These are phyloP conservation scores for Zootoca vivipara DNA, from an alignment of 2,113 vertebrate species.

Conservation along the genomic window DNA sequence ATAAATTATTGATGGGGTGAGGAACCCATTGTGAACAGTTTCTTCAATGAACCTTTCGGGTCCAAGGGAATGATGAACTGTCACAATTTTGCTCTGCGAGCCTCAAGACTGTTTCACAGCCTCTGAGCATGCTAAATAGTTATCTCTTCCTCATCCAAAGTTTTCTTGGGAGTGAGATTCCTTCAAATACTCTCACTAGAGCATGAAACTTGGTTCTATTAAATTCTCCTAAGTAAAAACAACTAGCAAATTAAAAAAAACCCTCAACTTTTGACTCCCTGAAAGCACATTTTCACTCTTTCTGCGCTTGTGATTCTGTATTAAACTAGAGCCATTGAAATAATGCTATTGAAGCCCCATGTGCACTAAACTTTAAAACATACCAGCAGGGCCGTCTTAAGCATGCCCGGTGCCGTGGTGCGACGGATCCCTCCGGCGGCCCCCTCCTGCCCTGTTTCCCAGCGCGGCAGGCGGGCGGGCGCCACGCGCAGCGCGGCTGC, in stretches of 20 bases:
- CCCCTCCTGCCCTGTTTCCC: too few relatives aligned
- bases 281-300: background rate
- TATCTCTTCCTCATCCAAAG: background rate
- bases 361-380: too few relatives aligned
- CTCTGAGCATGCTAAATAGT: background rate
- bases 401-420: too few relatives aligned
- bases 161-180: background rate
- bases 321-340: background rate
- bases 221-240: background rate
- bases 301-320: background rate
- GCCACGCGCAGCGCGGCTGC: too few relatives aligned
- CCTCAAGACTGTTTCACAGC: slow-evolving; percentile 4
- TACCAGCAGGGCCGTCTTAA: too few relatives aligned
- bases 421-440: too few relatives aligned
- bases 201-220: background rate
- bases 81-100: slow-evolving; percentile 5
- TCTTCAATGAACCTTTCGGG: background rate
- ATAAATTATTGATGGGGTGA: slow-evolving; percentile 24
- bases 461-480: too few relatives aligned
- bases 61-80: slow-evolving; percentile 20
- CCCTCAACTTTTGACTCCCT: background rate
- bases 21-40: slow-evolving; percentile 33
- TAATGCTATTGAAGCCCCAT: background rate
- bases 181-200: background rate
- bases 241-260: background rate